phyloP scores from a whole-genome alignment of 1,140 invertebrate species.

The Microplitis demolitor region DNA sequence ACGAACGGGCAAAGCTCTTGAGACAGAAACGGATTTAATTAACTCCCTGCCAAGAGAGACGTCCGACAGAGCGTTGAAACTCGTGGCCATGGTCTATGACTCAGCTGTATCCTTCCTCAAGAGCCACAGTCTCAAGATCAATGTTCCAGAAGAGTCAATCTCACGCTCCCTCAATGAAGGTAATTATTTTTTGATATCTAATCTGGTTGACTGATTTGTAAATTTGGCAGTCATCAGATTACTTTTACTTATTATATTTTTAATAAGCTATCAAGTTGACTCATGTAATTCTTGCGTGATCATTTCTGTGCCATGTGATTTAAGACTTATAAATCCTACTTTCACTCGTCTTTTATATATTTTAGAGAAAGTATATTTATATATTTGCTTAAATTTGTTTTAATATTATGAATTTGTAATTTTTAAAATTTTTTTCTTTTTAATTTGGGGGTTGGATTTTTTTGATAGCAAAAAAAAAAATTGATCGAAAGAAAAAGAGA shows the following conservation, averaged over 20 bases:
- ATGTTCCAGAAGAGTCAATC: conserved; percentile 62
- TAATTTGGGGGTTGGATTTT: too few species aligned
- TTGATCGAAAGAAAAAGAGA: too few species aligned
- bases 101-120: conserved; percentile 63
- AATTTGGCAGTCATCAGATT: neutral
- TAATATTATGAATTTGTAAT: too few species aligned
- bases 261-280: neutral
- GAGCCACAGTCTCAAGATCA: conserved; percentile 67
- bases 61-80: conserved; percentile 59
- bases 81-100: conserved; percentile 64
- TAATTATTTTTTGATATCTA: conserved; percentile 38
- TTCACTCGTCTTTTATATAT: conserved; percentile 43
- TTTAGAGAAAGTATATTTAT: conserved; percentile 20
- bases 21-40: conserved; percentile 61
- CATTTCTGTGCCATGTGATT: neutral
- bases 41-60: conserved; percentile 61
- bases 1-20: conserved; percentile 59
- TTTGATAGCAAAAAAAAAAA: too few species aligned
- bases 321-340: conserved; percentile 11
- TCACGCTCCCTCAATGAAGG: conserved; percentile 69
- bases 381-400: too few species aligned
- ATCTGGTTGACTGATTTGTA: neutral
- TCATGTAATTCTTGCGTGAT: conserved; percentile 28
- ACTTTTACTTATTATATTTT: neutral
- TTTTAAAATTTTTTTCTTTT: too few species aligned